Base-by-base conservation (phyloP, 1,140 invertebrate species). In the Drosophila biarmipes region DNA sequence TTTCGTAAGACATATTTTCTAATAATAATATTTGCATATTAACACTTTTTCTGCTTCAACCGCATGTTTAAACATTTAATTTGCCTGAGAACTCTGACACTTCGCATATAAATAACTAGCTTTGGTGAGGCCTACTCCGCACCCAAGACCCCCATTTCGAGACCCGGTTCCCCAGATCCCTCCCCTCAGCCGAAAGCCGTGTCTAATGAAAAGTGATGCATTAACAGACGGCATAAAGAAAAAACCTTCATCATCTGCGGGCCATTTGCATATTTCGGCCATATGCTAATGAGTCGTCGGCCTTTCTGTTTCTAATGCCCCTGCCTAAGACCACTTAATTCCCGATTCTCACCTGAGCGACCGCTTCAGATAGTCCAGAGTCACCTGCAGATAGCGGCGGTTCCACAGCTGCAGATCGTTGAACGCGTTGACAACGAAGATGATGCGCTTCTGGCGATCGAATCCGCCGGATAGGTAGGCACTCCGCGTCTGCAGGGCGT, bases 401-500 rank as follows among this genome's bases (percentile, higher is more conserved):
- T 92, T 92, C 73, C 92, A 93, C 37, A 93, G 91, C 58, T 93
- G 92, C 56, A 93, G 91, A 56, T 94, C 94, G 72, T 92, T 92
- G 37, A 95, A 95, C 54, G 95, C 93, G 62, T 93, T 94, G 14
- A 96, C 93, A 62, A 95, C 91, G 56, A 95, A 91, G 69, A 96
- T 91, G 43, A 95, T 94, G 42, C 94, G 93, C 38, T 94, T 94
- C 64, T 95, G 93, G 38, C 93, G 93, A 92, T 96, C 95, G 64
- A 94, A 92, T 58, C 95, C 94, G 53, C 95, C 95, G 46, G 95
- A 95, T 59, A 95, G 90, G 79, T 94, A 94, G 57, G 93, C 94
- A 69, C 94, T 74, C 72, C 93, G 93, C 57, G 92, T 93, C 85
- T 93, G 92, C 76, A 94, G 82, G 53, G 92, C 92, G 72, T 93